Base-by-base conservation (phyloP, 2,797 vertebrate genomes). In the Takifugu rubripes region DNA sequence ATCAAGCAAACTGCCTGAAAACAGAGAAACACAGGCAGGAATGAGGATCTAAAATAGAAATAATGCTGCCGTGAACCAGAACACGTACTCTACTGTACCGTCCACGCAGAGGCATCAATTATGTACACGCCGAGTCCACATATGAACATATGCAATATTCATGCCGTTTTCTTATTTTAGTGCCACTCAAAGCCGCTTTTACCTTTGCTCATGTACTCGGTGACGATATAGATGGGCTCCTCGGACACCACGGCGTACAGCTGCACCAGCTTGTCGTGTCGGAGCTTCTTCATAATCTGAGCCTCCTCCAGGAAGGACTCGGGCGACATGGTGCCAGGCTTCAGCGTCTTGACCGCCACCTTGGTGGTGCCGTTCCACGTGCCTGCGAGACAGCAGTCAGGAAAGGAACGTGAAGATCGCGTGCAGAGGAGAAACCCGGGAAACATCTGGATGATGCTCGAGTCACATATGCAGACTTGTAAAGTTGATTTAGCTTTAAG, bases 291-390 rank as follows among this genome's bases (percentile, higher is more conserved):
- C 97, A 99, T 99, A 86, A 99, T 98, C 88, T 99, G 97, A 6
- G 97, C 97, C 75, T 99, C 97, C 81, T 99, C 96, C 57, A 99
- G 91, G 89, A 99, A 99, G 1, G 97, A 98, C 72, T 98, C 96
- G 0, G 97, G 97, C 25, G 96, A 98, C 97, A 99, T 99, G 44
- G 97, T 99, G 81, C 97, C 97, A 1, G 96, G 95, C 78, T 98
- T 98, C 82, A 99, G 88, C 25, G 97, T 99, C 91, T 99, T 99
- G 86, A 99, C 98, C 43, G 97, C 97, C 88, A 99, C 97, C 88
- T 98, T 97, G 61, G 97, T 99, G 87, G 96, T 98, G 80, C 97
- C 96, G 1, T 99, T 99, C 97, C 97, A 99, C 0, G 95, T 98
- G 79, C 97, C 97, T 99, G 3, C 4, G 36, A 10, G 1, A 10